Evolutionary conservation across 2,888 invertebrate genomes (phyloP).

Genomic region (Trichogramma evanescens): DNA sequence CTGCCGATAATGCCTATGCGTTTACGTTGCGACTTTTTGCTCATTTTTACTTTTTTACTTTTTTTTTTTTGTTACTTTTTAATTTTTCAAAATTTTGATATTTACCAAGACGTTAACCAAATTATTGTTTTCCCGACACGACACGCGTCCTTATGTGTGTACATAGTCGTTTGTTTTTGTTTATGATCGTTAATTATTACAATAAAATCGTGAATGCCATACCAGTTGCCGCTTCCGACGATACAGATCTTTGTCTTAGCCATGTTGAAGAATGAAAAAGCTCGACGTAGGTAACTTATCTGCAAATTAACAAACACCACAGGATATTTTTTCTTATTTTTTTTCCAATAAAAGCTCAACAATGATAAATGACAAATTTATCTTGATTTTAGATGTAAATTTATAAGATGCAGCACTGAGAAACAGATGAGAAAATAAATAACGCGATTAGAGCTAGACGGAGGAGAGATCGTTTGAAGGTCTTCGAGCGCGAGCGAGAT

Average conservation of each 20-base stretch:
- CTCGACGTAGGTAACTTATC: conserved; percentile 8
- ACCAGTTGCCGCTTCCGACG: conserved; percentile 54
- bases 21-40: background rate
- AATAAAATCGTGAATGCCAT: conserved; percentile 25
- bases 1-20: background rate
- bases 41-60: background rate
- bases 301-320: background rate
- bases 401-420: too few species aligned
- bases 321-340: too few species aligned
- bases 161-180: background rate
- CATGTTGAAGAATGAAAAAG: conserved; percentile 22
- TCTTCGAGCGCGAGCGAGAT: too few species aligned
- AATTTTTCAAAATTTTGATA: background rate
- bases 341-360: too few species aligned
- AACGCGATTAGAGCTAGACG: too few species aligned
- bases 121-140: background rate
- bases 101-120: background rate
- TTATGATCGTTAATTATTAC: background rate
- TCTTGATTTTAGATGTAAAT: too few species aligned
- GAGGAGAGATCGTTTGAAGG: too few species aligned
- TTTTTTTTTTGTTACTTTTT: background rate
- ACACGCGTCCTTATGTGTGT: background rate
- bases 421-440: conserved; percentile 2
- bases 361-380: too few species aligned
- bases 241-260: conserved; percentile 47